phyloP scores from a whole-genome alignment of 1,140 invertebrate genomes.

The Mya arenaria region DNA sequence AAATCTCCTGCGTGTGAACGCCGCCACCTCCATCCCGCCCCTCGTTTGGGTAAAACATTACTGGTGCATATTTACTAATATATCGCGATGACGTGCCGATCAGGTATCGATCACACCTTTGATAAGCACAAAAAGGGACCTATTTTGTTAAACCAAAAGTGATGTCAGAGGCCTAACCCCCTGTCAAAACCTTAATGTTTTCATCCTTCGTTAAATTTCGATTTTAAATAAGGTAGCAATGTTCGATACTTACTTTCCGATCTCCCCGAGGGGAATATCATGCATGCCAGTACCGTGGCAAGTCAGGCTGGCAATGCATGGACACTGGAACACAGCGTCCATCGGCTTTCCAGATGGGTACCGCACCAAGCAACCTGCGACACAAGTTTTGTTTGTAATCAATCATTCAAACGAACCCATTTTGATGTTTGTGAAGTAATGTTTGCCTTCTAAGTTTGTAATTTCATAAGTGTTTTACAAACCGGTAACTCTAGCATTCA shows the following conservation, averaged over 20 bases:
- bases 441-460: background rate
- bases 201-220: too few relatives aligned
- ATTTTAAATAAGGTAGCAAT: too few relatives aligned
- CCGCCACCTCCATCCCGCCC: too few relatives aligned
- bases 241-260: constrained; percentile 19
- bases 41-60: too few relatives aligned
- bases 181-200: too few relatives aligned
- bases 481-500: background rate
- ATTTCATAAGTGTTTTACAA: background rate
- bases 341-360: constrained; percentile 3
- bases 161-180: too few relatives aligned
- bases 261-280: constrained; percentile 18
- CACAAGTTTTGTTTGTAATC: background rate
- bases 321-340: background rate
- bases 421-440: background rate
- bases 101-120: too few relatives aligned
- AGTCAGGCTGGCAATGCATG: background rate
- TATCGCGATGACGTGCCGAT: too few relatives aligned
- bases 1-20: too few relatives aligned
- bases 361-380: background rate
- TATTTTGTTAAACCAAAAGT: too few relatives aligned
- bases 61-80: too few relatives aligned
- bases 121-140: too few relatives aligned
- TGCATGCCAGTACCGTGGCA: constrained; percentile 1
- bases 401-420: background rate